These are phyloP conservation scores for Adelphocoris suturalis DNA, from an alignment of 2,888 invertebrate genomes.

Conservation along the genomic window DNA sequence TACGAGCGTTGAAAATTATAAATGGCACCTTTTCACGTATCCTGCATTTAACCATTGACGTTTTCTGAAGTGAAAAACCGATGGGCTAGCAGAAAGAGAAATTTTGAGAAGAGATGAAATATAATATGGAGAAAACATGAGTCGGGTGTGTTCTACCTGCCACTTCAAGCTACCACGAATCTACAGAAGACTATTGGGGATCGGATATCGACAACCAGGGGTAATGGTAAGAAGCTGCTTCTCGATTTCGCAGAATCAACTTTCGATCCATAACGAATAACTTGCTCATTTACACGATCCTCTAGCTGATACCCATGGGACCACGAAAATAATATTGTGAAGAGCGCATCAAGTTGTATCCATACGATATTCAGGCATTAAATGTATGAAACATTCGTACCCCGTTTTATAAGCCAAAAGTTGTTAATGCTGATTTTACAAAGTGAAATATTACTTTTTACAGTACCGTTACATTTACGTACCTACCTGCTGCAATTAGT, in stretches of 20 bases:
- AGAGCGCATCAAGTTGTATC: no score
- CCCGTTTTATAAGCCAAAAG: no score
- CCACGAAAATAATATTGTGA: not conserved
- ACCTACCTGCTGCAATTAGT: no score
- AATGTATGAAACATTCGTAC: no score
- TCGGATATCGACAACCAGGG: not conserved
- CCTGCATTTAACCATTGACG: not conserved
- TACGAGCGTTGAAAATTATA: no score
- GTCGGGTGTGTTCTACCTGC: not conserved
- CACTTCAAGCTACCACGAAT: not conserved
- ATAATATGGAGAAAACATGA: not conserved
- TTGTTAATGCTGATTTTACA: no score
- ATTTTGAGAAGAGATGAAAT: not conserved
- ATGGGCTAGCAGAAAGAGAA: not conserved
- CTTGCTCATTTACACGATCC: not conserved
- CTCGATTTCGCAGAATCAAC: not conserved
- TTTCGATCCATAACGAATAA: not conserved
- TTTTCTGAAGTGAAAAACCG: slow-evolving; percentile 1
- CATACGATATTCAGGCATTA: no score
- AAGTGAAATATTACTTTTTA: no score
- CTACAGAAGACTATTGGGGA: not conserved
- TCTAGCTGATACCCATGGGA: not conserved
- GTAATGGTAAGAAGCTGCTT: not conserved
- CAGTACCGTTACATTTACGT: no score
- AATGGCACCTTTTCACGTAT: not conserved